Evolutionary conservation across 2,888 invertebrate genomes (phyloP).

Genomic region (Andrena haemorrhoa): DNA sequence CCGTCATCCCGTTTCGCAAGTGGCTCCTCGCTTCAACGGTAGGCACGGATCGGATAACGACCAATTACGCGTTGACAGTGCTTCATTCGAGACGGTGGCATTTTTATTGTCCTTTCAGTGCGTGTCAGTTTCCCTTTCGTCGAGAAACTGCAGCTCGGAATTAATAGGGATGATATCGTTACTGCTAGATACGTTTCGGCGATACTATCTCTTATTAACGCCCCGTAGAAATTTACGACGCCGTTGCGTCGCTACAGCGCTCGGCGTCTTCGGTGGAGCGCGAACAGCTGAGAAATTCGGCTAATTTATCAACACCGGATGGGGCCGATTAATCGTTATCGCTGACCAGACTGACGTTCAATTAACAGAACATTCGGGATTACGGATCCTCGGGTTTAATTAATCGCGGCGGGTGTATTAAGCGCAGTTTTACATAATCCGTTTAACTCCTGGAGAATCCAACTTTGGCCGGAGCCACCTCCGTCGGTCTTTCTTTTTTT

Average conservation of each 20-base stretch:
- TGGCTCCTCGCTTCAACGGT: no score
- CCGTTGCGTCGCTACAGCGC: no score
- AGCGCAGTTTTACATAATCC: constrained; percentile 15
- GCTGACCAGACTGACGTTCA: constrained; percentile 1
- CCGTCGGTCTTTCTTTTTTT: not conserved
- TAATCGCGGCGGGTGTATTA: constrained; percentile 13
- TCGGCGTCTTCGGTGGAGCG: not conserved
- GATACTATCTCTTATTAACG: constrained; percentile 24
- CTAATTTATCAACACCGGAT: constrained; percentile 29
- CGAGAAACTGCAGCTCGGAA: not conserved
- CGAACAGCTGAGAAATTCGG: constrained; percentile 10
- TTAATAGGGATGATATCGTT: constrained; percentile 46
- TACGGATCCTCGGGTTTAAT: constrained; percentile 1
- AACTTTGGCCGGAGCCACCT: not conserved
- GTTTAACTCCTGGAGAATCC: not conserved
- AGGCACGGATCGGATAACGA: no score
- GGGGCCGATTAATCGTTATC: constrained; percentile 42
- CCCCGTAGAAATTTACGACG: constrained; percentile 20
- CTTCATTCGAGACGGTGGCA: no score
- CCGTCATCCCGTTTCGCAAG: no score
- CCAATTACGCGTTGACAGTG: no score
- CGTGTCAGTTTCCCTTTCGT: no score
- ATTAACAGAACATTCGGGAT: constrained; percentile 23
- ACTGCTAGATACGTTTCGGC: not conserved
- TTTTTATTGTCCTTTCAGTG: no score